Conservation (phyloP, 2,797 vertebrate genomes). For the Pipistrellus nathusii region DNA sequence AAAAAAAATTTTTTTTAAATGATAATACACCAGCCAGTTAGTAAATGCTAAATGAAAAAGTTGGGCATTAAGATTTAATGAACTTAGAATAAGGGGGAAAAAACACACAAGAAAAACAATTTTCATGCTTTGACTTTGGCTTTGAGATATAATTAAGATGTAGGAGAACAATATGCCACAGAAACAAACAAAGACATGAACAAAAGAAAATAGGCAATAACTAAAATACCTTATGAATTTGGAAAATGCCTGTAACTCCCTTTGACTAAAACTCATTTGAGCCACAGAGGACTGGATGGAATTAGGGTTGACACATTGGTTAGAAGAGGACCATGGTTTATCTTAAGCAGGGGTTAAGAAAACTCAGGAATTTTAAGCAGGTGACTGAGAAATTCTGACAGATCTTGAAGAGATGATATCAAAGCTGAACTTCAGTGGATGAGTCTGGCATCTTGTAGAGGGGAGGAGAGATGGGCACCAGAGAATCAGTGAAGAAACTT, state of each 20-base stretch:
- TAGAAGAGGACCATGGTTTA: not conserved
- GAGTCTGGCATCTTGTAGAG: not conserved
- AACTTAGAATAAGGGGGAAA: not conserved
- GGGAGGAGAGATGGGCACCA: accelerated
- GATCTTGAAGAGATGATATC: not conserved
- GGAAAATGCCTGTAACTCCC: not conserved
- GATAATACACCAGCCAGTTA: not conserved
- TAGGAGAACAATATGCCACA: not conserved
- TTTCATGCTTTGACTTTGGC: not conserved
- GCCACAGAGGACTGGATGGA: not conserved
- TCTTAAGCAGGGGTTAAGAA: not conserved
- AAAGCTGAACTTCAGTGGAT: not conserved
- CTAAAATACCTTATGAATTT: not conserved
- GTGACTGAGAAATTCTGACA: not conserved
- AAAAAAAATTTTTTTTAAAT: not conserved
- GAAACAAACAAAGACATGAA: not conserved
- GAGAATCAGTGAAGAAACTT: not conserved
- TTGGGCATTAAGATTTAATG: not conserved
- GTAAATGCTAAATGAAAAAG: not conserved
- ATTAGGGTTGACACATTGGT: not conserved
- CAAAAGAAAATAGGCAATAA: not conserved
- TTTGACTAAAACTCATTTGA: not conserved
- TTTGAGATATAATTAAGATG: not conserved
- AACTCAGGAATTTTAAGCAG: not conserved
- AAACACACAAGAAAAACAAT: not conserved